These are phyloP conservation scores for Rousettus leschenaultii DNA, from an alignment of 2,113 vertebrate species.

Conservation along the genomic window DNA sequence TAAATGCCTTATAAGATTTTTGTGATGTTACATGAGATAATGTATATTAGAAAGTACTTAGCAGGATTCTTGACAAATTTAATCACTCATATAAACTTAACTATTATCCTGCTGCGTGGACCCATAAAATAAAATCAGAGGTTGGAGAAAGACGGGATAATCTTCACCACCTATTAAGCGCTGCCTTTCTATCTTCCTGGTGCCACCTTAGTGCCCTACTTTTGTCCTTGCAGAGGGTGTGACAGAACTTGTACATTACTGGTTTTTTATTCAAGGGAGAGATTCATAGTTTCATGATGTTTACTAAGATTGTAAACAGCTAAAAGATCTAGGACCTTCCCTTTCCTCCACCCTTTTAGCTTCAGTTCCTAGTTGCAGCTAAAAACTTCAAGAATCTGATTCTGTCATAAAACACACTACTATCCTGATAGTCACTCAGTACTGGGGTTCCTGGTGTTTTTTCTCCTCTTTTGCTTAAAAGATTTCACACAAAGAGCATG, in stretches of 20 bases:
- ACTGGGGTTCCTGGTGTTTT: not conserved
- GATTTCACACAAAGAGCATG: not conserved
- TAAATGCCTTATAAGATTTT: not conserved
- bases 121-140: constrained; percentile 15
- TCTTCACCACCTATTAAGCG: not conserved
- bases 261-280: not conserved
- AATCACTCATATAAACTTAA: not conserved
- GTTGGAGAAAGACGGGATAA: not conserved
- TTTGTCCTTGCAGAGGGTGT: not conserved
- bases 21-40: not conserved
- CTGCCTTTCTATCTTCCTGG: not conserved
- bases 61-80: not conserved
- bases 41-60: not conserved
- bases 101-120: not conserved
- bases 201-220: not conserved
- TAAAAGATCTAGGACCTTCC: not conserved
- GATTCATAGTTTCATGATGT: not conserved
- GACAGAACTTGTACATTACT: not conserved
- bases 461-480: not conserved
- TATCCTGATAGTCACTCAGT: not conserved
- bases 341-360: not conserved
- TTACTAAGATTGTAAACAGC: not conserved
- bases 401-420: not conserved
- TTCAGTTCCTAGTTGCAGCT: not conserved
- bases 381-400: not conserved